Evolutionary conservation across 2,797 vertebrate species (phyloP).

Genomic region (Enteromius fasciolatus): DNA sequence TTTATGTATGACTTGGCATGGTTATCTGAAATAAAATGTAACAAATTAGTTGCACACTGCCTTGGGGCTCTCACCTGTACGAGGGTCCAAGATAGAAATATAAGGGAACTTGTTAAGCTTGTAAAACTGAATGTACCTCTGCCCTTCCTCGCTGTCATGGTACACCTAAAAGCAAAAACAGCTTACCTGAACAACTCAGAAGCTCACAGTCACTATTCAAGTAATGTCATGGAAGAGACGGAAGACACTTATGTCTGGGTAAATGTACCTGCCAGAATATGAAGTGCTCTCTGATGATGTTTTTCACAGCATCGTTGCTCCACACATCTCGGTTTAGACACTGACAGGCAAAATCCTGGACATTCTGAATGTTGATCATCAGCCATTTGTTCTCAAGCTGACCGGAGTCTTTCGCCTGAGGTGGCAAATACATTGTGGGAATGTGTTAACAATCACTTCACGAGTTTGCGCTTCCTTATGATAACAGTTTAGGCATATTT

Average conservation of each 20-base stretch:
- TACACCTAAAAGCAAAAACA: conserved; percentile 85
- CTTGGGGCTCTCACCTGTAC: conserved; percentile 85
- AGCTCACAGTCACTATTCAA: neutral
- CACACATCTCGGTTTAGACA: conserved; percentile 97
- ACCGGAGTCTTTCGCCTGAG: conserved; percentile 95
- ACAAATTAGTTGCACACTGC: neutral
- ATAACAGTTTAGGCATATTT: no score
- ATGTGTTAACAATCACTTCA: neutral
- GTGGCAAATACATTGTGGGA: conserved; percentile 1
- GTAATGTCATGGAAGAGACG: neutral
- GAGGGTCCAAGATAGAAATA: conserved; percentile 97
- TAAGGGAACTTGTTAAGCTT: conserved; percentile 98
- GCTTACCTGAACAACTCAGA: conserved; percentile 1
- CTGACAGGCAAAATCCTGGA: conserved; percentile 98
- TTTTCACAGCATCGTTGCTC: conserved; percentile 98
- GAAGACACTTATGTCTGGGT: neutral
- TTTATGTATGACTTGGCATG: neutral
- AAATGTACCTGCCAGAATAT: conserved; percentile 96
- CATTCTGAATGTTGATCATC: conserved; percentile 99
- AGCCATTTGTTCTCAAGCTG: conserved; percentile 99
- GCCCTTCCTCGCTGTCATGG: conserved; percentile 98
- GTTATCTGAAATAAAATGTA: neutral
- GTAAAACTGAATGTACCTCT: conserved; percentile 98
- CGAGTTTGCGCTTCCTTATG: no score
- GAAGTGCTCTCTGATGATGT: conserved; percentile 96